Conservation (phyloP, 1,140 invertebrate species). For the Cheumatopsyche charites region DNA sequence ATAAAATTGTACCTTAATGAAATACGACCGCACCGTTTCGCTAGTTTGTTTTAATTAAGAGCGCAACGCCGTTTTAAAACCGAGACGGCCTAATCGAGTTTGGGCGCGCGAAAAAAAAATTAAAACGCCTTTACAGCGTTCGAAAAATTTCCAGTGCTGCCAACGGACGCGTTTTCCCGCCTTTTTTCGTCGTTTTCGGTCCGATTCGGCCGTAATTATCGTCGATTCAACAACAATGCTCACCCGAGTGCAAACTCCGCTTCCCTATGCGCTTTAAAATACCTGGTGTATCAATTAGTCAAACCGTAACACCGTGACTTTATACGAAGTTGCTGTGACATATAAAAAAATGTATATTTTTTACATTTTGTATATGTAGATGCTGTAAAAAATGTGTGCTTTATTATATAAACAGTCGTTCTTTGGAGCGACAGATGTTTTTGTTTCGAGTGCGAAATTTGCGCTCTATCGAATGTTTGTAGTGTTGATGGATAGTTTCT, state of each 20-base stretch:
- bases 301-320: slow-evolving; percentile 26
- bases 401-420: background rate
- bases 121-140: too few species aligned
- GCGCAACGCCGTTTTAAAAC: background rate
- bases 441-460: background rate
- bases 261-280: slow-evolving; percentile 30
- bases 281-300: slow-evolving; percentile 34
- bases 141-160: too few species aligned
- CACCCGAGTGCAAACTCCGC: slow-evolving; percentile 26
- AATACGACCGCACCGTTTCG: background rate
- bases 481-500: too few species aligned
- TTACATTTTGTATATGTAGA: too few species aligned
- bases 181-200: background rate
- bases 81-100: background rate
- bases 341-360: background rate
- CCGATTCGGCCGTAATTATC: background rate
- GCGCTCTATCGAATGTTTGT: background rate
- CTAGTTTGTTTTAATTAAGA: slow-evolving; percentile 16
- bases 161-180: background rate
- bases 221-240: slow-evolving; percentile 30
- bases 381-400: too few species aligned
- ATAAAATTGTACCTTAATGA: too few species aligned
- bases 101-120: background rate
- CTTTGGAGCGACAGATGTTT: background rate
- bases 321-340: slow-evolving; percentile 9